Percentiles rank a stretch among this genome's conserved stretches.
Conservation (phyloP, 2,113 vertebrate genomes). For the Accipiter virgatus region DNA sequence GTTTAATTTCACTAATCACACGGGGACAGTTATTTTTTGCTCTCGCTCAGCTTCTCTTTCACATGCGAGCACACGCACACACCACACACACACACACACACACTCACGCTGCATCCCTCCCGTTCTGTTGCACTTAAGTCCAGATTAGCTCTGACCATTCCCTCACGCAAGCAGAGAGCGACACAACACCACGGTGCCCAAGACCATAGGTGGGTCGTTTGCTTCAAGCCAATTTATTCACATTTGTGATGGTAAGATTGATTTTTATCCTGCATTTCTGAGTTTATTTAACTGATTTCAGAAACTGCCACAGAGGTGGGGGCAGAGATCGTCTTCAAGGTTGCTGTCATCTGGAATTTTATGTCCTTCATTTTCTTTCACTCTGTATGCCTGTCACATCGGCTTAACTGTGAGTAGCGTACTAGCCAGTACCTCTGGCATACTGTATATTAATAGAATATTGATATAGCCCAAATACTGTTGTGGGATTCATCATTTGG, state of each 20-base stretch:
- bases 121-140: conserved; percentile 13
- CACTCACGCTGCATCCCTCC: not conserved
- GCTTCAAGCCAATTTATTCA: conserved; percentile 13
- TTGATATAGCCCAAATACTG: conserved; percentile 87
- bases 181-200: not conserved
- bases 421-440: conserved; percentile 84
- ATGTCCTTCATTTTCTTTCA: conserved; percentile 82
- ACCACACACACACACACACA: not conserved
- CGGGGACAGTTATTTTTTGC: conserved; percentile 11
- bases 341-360: conserved; percentile 84
- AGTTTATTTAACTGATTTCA: conserved; percentile 80
- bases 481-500: conserved; percentile 80
- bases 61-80: not conserved
- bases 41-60: conserved; percentile 14
- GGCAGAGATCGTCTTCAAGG: conserved; percentile 82
- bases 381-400: conserved; percentile 82
- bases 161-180: not conserved
- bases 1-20: conserved; percentile 51
- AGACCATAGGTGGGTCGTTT: not conserved
- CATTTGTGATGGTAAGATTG: conserved; percentile 58
- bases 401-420: conserved; percentile 78
- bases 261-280: conserved; percentile 76
- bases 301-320: conserved; percentile 53
- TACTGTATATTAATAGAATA: conserved; percentile 91
- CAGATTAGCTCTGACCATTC: conserved; percentile 10